Evolutionary conservation across 2,113 vertebrate species (phyloP), one percentile per base, ranked within the genome.

Genomic region (Tautogolabrus adspersus): DNA sequence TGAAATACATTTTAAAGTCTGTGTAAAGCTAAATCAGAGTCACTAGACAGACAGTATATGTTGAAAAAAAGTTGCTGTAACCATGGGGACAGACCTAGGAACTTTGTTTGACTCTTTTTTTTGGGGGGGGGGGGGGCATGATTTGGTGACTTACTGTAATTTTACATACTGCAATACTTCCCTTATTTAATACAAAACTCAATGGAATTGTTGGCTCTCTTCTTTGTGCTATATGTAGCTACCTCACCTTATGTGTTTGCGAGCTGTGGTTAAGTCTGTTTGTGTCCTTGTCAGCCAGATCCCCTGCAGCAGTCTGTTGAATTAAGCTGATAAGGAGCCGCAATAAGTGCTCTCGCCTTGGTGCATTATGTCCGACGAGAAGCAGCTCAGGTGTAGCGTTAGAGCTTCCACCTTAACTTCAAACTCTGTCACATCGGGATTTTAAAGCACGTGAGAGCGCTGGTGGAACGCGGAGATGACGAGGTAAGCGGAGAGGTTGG

Each of bases 251-350:
- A 57, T 26, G 54, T 62, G 42, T 65, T 49, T 66, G 64, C 59
- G 55, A 66, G 47, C 59, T 44, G 62, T 6, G 30, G 30, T 72
- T 10, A 49, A 55, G 60, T 82, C 51, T 63, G 72, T 56, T 51
- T 56, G 26, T 90, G 90, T 93, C 93, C 91, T 93, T 93, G 92
- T 85, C 40, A 19, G 70, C 23, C 57, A 68, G 66, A 69, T 72
- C 71, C 52, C 55, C 70, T 38, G 80, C 75, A 77, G 81, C 72
- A 73, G 81, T 92, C 67, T 94, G 89, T 93, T 93, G 86, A 88
- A 89, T 89, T 93, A 93, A 91, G 92, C 92, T 93, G 94, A 94
- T 94, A 94, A 94, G 85, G 81, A 85, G 12, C 38, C 46, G 52
- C 67, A 80, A 73, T 89, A 91, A 88, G 82, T 75, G 78, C 77